Conservation (phyloP, 2,888 invertebrate genomes). For the Nephrocerus scutellatus region DNA sequence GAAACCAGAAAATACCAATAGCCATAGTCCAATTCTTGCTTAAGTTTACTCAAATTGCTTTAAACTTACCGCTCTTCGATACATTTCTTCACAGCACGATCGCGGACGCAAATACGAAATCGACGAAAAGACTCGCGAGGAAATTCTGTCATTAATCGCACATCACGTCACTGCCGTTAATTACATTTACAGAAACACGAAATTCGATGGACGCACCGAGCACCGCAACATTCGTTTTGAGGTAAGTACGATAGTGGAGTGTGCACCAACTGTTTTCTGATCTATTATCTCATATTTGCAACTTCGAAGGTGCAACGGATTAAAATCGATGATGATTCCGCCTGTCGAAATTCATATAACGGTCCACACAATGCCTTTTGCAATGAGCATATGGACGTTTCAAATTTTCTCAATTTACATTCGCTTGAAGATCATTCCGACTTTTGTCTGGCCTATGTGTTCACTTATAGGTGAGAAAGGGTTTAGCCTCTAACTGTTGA, state of each 20-base stretch:
- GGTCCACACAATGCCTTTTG: conserved; percentile 84
- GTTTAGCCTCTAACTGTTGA: too few species aligned
- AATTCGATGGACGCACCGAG: conserved; percentile 82
- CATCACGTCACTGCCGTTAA: conserved; percentile 98
- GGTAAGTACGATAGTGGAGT: conserved; percentile 52
- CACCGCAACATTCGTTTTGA: conserved; percentile 95
- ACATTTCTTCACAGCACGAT: conserved; percentile 58
- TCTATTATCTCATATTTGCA: too few species aligned
- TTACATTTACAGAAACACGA: conserved; percentile 91
- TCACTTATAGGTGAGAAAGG: conserved; percentile 71
- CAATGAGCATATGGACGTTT: conserved; percentile 95
- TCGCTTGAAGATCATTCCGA: conserved; percentile 95
- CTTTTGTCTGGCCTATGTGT: conserved; percentile 99
- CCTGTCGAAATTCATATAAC: conserved; percentile 56
- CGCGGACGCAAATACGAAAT: conserved; percentile 60
- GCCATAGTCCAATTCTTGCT: too few species aligned
- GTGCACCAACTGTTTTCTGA: conserved; percentile 1
- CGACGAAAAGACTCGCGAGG: conserved; percentile 88
- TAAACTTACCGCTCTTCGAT: too few species aligned
- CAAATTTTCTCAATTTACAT: conserved; percentile 96
- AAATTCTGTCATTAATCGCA: conserved; percentile 93
- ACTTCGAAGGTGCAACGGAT: conserved; percentile 46
- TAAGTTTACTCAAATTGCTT: too few species aligned
- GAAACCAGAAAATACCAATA: too few species aligned
- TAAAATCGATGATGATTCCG: conserved; percentile 88